phyloP scores from a whole-genome alignment of 1,140 invertebrate species.

The Whitmania pigra region DNA sequence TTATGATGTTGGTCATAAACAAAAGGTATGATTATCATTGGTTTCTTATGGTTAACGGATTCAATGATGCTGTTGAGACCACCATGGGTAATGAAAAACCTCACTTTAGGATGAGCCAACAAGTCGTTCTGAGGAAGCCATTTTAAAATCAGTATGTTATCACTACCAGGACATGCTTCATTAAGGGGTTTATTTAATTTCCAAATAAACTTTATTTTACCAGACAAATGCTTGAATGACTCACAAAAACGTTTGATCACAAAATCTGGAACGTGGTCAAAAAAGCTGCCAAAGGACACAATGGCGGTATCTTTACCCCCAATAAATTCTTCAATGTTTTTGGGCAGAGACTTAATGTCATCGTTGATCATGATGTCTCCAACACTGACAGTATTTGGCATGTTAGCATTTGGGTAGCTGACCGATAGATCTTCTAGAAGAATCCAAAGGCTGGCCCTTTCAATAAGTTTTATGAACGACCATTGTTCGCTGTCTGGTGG shows the following conservation, averaged over 20 bases:
- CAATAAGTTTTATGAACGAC: neutral
- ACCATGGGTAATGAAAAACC: constrained; percentile 6
- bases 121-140: constrained; percentile 15
- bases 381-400: constrained; percentile 10
- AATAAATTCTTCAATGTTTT: neutral
- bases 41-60: constrained; percentile 1
- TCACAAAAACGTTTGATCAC: constrained; percentile 7
- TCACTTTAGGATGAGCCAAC: neutral
- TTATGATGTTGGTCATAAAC: neutral
- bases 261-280: constrained; percentile 15
- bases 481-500: neutral
- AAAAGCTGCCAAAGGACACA: constrained; percentile 17
- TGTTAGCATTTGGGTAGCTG: neutral
- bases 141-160: neutral
- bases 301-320: neutral
- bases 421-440: constrained; percentile 4
- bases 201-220: neutral
- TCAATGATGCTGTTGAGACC: constrained; percentile 11
- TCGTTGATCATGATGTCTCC: constrained; percentile 8
- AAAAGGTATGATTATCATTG: neutral
- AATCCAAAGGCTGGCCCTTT: neutral
- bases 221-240: neutral
- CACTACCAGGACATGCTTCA: neutral
- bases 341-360: neutral
- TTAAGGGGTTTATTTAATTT: neutral